These are phyloP conservation scores for Varanus komodoensis DNA, from an alignment of 2,113 vertebrate species.

Conservation along the genomic window DNA sequence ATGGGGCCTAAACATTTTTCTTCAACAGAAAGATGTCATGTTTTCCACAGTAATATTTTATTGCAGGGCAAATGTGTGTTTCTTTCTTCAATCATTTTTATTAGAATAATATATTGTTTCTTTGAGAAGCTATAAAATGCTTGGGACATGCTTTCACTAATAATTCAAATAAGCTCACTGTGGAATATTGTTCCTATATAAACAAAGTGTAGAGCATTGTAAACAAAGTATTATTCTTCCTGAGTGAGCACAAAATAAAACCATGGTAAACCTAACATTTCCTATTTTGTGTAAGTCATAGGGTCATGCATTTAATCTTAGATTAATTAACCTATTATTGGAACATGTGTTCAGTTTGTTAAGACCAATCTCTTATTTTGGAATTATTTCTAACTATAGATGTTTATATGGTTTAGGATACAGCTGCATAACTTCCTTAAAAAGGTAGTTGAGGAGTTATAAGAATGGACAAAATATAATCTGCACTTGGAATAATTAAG, in stretches of 20 bases:
- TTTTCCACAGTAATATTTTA: not conserved
- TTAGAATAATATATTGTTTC: not conserved
- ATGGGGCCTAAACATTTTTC: not conserved
- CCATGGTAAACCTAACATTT: rapidly evolving
- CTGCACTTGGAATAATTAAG: not conserved
- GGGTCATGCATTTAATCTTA: not conserved
- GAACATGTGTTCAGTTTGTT: not conserved
- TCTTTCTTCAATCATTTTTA: not conserved
- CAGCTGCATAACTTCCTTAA: not conserved
- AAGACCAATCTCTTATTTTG: not conserved
- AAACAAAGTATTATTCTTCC: not conserved
- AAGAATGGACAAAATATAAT: not conserved
- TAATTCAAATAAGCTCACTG: not conserved
- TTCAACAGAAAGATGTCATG: not conserved
- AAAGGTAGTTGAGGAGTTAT: not conserved
- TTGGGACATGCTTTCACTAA: not conserved
- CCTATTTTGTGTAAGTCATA: not conserved
- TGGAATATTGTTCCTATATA: not conserved
- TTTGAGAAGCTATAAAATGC: not conserved
- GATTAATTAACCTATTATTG: not conserved
- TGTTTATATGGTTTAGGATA: not conserved
- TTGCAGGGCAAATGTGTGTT: not conserved
- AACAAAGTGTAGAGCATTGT: not conserved
- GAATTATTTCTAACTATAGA: not conserved
- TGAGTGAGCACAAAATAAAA: not conserved